Evolutionary conservation across 2,113 vertebrate species (phyloP), one percentile per base, ranked within the genome.

Genomic region (Eleginops maclovinus): DNA sequence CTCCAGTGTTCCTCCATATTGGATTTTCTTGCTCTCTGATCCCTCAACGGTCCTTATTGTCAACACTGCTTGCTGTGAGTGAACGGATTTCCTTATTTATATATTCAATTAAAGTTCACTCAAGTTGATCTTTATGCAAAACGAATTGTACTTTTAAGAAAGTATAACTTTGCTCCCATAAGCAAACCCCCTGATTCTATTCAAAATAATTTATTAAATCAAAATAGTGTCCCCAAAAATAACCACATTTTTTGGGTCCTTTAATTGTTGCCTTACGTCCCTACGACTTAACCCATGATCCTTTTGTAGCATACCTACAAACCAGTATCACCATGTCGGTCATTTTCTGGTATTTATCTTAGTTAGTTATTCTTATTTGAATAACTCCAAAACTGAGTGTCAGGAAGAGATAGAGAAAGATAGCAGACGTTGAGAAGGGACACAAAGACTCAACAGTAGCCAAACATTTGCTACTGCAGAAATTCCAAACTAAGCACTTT

Each of bases 381-480:
- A 72, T 66, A 50, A 61, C 67, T 64, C 63, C 31, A 41, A 69
- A n/a, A 15, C 51, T 26, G 73, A 71, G 77, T 46, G 12, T 15
- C 54, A 47, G 22, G 54, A 69, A 14, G 43, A 58, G 15, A 63
- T 19, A 41, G 51, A 46, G 46, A 16, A 26, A 66, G 73, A 64
- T 3, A 40, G 46, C 65, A 71, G 62, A 71, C 1, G 4, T 54
- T 14, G 26, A 46, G 54, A 40, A 9, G 60, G 31, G 28, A 53
- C 56, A 84, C 79, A 84, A 62, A 82, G 83, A 79, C 24, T 68
- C 50, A 58, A 65, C 70, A 75, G 65, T 75, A 36, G 41, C 67
- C 85, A 79, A 68, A 81, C 72, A 84, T 86, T 84, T 84, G 59
- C 51, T 43, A 15, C 8, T 53, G 59, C 59, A 50, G 49, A 81